Evolutionary conservation across 2,797 vertebrate species (phyloP), one percentile per base, ranked within the genome.

Genomic region (Manis crassicaudata): DNA sequence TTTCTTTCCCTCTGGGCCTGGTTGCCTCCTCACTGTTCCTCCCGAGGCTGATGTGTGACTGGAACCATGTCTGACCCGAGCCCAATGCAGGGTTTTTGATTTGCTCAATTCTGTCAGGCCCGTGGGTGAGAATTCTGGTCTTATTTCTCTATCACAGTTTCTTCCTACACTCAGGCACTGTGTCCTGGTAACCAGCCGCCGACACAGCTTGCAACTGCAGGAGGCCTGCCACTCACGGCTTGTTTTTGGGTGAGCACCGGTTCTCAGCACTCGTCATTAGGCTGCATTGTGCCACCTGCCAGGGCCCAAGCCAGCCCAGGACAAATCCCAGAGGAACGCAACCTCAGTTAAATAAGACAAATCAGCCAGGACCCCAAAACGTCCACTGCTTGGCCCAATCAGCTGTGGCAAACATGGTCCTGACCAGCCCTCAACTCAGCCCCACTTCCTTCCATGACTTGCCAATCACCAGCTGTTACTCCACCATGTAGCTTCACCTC

Each of bases 181-280:
- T 2, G 1, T 72, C 76, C 54, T 8, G 16, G 67, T 80, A 88
- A 93, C 80, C 85, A 68, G 67, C n/a, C 2, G 92, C 82, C 62
- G 25, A 35, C 93, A 89, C 95, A 88, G 95, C 96, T 89, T 91
- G 84, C 10, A 0, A 62, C 75, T 13, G n/a, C 93, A 60, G 84
- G 92, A 52, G 35, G 52, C 90, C 76, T 91, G 16, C 73, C 13
- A 32, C 93, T 97, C n/a, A 73, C 0, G 35, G 95, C 89, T 96
- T 70, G 43, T 92, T 60, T 90, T 62, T 77, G 89, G 67, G 46
- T 85, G 52, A 67, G 77, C 63, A 1, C 21, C 8, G 27, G 75
- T 92, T 97, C 93, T 90, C 89, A 46, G 79, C 5, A 6, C 76
- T 88, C 75, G 16, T 92, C 95, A 87, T 96, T 76, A 95, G 65